These are phyloP conservation scores for Diuraphis noxia DNA, from an alignment of 1,140 invertebrate genomes.

Conservation along the genomic window DNA sequence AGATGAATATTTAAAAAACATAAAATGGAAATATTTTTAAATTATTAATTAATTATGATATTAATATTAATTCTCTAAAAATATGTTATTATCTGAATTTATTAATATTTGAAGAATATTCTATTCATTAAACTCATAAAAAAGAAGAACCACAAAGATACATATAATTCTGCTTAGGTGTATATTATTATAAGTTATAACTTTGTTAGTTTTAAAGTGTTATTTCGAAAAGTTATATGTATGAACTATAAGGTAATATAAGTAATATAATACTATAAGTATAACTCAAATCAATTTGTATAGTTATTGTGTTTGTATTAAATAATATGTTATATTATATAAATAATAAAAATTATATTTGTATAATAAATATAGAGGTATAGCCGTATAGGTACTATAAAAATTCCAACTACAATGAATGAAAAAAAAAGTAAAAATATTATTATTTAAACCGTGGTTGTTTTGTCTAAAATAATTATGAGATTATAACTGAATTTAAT, in stretches of 20 bases:
- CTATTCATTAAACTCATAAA: too few species aligned
- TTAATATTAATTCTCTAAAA: not conserved
- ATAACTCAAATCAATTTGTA: not conserved
- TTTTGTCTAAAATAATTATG: not conserved
- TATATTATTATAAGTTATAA: too few species aligned
- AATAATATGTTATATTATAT: not conserved
- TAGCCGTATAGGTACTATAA: not conserved
- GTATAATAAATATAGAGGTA: too few species aligned
- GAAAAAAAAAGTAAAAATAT: not conserved
- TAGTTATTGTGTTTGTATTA: not conserved
- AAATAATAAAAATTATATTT: not conserved
- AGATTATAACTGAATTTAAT: not conserved
- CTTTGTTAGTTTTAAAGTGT: not conserved
- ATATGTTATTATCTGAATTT: not conserved
- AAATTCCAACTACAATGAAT: not conserved
- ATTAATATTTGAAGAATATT: not conserved
- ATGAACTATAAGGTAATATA: not conserved
- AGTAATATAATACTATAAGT: not conserved
- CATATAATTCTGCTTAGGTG: not conserved
- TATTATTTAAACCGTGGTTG: not conserved
- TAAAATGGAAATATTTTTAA: not conserved
- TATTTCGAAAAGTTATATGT: not conserved
- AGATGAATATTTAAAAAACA: not conserved
- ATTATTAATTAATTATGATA: not conserved
- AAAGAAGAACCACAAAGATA: not conserved